These are phyloP conservation scores for Siniperca chuatsi DNA, from an alignment of 2,113 vertebrate genomes.

Conservation along the genomic window DNA sequence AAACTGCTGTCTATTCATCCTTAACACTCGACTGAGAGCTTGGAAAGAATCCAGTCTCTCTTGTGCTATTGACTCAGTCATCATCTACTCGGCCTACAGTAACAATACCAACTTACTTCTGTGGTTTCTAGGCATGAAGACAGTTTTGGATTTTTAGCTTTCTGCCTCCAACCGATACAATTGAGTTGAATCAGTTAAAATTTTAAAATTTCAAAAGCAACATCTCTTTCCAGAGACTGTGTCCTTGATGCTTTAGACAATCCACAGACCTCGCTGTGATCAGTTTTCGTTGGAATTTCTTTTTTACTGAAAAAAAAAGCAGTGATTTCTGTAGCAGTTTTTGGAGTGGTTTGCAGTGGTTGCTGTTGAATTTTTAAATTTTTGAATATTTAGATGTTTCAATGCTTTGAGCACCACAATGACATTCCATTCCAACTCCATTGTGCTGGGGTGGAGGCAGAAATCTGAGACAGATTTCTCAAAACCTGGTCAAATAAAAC, in stretches of 20 bases:
- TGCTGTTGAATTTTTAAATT: not conserved
- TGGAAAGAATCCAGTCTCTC: constrained; percentile 36
- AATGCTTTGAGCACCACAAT: not conserved
- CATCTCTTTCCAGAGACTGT: not conserved
- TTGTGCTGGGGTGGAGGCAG: not conserved
- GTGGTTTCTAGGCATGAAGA: not conserved
- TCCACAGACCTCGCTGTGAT: not conserved
- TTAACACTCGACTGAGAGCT: constrained; percentile 7
- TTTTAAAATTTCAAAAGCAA: not conserved
- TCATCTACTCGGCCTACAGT: not conserved
- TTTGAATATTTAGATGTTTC: not conserved
- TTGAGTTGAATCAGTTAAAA: not conserved
- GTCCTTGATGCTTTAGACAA: constrained; percentile 21
- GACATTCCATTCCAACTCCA: not conserved
- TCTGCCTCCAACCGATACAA: not conserved
- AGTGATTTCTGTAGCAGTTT: not conserved
- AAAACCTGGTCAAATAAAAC: not conserved
- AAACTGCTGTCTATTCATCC: constrained; percentile 32
- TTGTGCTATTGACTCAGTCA: constrained; percentile 19
- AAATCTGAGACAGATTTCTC: not conserved
- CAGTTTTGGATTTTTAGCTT: not conserved
- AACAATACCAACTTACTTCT: not conserved
- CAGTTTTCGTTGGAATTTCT: not conserved
- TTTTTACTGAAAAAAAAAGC: not conserved
- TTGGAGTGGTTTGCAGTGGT: not conserved